Evolutionary conservation across 2,797 vertebrate species (phyloP).

Genomic region (Iguana delicatissima): DNA sequence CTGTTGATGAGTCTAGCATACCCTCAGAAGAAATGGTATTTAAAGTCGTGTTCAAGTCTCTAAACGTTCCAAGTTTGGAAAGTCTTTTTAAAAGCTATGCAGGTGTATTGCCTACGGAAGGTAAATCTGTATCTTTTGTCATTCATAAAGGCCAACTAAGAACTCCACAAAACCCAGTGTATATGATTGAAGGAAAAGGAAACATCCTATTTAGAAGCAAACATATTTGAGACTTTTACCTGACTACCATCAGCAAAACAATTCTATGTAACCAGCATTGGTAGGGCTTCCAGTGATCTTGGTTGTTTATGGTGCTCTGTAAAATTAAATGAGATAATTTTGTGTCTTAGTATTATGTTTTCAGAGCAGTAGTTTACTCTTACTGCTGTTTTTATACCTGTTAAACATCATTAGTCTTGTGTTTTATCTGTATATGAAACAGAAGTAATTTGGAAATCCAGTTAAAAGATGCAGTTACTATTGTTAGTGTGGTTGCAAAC

Average conservation of each 20-base stretch:
- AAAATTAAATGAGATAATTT: not conserved
- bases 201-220: not conserved
- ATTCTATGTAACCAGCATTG: not conserved
- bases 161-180: not conserved
- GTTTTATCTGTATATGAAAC: not conserved
- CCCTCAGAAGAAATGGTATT: slow-evolving; percentile 1
- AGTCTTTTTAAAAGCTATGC: not conserved
- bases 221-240: not conserved
- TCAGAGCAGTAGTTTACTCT: not conserved
- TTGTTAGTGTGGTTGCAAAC: not conserved
- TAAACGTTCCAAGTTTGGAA: not conserved
- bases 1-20: not conserved
- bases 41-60: no score
- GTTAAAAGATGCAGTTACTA: not conserved
- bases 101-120: not conserved
- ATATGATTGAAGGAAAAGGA: not conserved
- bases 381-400: not conserved
- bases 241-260: no score
- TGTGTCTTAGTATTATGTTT: not conserved
- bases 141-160: not conserved
- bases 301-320: not conserved
- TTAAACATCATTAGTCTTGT: not conserved
- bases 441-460: not conserved
- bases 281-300: not conserved
- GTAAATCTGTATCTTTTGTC: not conserved